A percentile compares a stretch with the other conserved stretches of the same genome.
These are phyloP conservation scores for Callithrix jacchus DNA, from an alignment of 2,113 vertebrate genomes.

Conservation along the genomic window DNA sequence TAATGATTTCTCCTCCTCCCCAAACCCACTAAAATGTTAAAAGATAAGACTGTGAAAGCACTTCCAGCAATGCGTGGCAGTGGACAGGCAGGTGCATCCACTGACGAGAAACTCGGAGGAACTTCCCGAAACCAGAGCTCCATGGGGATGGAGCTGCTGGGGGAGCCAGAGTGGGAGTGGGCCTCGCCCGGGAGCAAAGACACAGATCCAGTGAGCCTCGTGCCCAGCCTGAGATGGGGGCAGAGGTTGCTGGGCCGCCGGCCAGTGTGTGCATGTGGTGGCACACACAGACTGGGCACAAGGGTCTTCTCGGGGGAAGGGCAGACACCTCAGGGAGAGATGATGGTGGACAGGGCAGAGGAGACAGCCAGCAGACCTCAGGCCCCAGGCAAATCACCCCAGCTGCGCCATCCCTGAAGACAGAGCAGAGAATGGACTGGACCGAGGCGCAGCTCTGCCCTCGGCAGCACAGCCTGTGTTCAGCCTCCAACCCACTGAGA, in stretches of 20 bases:
- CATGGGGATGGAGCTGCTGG: too few relatives aligned
- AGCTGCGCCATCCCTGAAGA: too few relatives aligned
- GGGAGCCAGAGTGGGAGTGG: too few relatives aligned
- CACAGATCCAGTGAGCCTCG: accelerated
- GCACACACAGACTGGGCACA: accelerated
- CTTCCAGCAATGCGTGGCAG: neutral
- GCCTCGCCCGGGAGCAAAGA: accelerated
- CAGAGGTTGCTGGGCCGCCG: too few relatives aligned
- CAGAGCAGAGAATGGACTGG: neutral
- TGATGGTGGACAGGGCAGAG: too few relatives aligned
- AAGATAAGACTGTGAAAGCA: neutral
- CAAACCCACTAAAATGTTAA: neutral
- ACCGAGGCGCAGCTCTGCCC: neutral
- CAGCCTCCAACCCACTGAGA: neutral
- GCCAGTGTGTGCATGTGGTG: too few relatives aligned
- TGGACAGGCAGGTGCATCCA: neutral
- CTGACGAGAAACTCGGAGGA: neutral
- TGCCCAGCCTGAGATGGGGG: too few relatives aligned
- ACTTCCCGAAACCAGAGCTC: neutral
- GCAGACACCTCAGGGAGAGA: neutral
- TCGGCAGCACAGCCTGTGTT: neutral
- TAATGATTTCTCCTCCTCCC: neutral
- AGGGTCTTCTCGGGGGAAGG: too few relatives aligned
- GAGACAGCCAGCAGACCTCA: neutral
- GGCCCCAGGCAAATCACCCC: neutral